Conservation (phyloP, 2,888 invertebrate species). For the Lydus trimaculatus region DNA sequence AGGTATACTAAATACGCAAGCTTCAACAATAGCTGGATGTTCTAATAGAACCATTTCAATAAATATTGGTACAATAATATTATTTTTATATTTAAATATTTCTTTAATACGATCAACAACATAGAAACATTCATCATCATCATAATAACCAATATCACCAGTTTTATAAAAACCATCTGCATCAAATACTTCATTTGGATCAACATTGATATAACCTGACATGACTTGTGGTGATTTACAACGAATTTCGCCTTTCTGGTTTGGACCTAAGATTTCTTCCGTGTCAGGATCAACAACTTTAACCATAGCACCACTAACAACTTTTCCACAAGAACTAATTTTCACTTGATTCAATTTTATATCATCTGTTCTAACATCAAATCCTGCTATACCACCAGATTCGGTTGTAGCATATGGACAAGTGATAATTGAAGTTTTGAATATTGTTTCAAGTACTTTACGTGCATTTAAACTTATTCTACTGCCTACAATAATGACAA, state of each 20-base stretch:
- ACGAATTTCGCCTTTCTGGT: slow-evolving; percentile 63
- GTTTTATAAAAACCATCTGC: slow-evolving; percentile 61
- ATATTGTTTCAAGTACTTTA: not conserved
- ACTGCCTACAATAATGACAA: not conserved
- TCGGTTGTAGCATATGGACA: not conserved
- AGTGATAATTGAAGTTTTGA: not conserved
- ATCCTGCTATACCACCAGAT: not conserved
- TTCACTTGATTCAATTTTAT: not conserved
- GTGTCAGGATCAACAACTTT: slow-evolving; percentile 60
- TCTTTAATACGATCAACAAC: slow-evolving; percentile 62
- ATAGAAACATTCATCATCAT: slow-evolving; percentile 60
- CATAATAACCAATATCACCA: slow-evolving; percentile 63
- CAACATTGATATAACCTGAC: slow-evolving; percentile 60
- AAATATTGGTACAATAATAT: slow-evolving; percentile 58
- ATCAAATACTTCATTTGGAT: slow-evolving; percentile 54
- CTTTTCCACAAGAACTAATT: slow-evolving; percentile 62
- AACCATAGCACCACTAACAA: slow-evolving; percentile 44
- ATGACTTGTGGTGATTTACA: slow-evolving; percentile 52
- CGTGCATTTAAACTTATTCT: not conserved
- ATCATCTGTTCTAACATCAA: not conserved
- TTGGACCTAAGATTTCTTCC: slow-evolving; percentile 59
- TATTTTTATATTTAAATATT: slow-evolving; percentile 60
- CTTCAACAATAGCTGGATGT: slow-evolving; percentile 45
- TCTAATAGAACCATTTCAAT: slow-evolving; percentile 41
- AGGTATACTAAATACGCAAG: slow-evolving; percentile 44